phyloP scores from a whole-genome alignment of 2,113 vertebrate genomes.

The Austrofundulus limnaeus region DNA sequence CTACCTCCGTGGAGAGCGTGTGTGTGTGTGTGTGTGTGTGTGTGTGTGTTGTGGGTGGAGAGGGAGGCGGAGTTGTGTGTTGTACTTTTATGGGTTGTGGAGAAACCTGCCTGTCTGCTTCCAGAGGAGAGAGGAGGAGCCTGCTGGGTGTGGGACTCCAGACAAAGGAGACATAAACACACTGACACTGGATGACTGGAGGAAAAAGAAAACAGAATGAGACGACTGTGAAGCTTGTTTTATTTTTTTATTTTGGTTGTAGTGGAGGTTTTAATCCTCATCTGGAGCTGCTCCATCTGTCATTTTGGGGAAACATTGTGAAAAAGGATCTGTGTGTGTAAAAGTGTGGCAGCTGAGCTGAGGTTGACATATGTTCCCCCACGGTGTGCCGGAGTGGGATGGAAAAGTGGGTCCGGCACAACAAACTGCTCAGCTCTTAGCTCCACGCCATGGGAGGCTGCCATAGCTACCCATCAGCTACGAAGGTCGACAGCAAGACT shows the following conservation, averaged over 20 bases:
- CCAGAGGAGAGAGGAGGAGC: slow-evolving; percentile 69
- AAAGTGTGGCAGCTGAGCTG: slow-evolving; percentile 22
- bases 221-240: slow-evolving; percentile 38
- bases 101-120: slow-evolving; percentile 76
- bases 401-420: slow-evolving; percentile 61
- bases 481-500: slow-evolving; percentile 55
- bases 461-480: slow-evolving; percentile 76
- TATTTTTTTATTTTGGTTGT: too few relatives aligned
- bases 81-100: slow-evolving; percentile 65
- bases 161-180: slow-evolving; percentile 74
- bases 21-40: slow-evolving; percentile 3
- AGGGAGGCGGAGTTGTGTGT: slow-evolving; percentile 62
- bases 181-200: slow-evolving; percentile 55
- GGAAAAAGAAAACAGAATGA: slow-evolving; percentile 7
- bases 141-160: slow-evolving; percentile 67
- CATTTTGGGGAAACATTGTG: slow-evolving; percentile 23
- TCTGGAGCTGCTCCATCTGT: slow-evolving; percentile 22
- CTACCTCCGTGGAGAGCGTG: not conserved
- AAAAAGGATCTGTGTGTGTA: not conserved
- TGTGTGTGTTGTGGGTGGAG: slow-evolving; percentile 21
- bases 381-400: slow-evolving; percentile 48
- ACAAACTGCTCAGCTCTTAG: slow-evolving; percentile 63
- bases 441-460: slow-evolving; percentile 74
- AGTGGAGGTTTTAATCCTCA: slow-evolving; percentile 8
- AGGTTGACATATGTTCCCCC: slow-evolving; percentile 33